phyloP scores from a whole-genome alignment of 1,140 invertebrate species.

The Anastrepha ludens region DNA sequence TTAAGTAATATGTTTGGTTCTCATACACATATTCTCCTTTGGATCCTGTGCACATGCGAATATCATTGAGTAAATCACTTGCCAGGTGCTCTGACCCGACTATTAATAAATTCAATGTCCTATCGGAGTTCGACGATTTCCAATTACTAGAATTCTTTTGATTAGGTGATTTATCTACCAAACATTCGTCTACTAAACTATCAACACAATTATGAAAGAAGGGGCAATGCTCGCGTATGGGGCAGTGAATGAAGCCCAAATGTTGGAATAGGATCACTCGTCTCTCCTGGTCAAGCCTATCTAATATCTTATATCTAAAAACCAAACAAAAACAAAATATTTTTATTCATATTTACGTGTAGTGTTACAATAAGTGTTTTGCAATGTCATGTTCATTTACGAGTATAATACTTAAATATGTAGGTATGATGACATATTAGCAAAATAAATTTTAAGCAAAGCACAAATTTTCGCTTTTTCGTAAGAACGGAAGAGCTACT shows the following conservation, averaged over 20 bases:
- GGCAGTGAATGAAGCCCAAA: slow-evolving; percentile 96
- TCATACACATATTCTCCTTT: slow-evolving; percentile 92
- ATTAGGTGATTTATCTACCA: slow-evolving; percentile 79
- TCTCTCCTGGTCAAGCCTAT: slow-evolving; percentile 94
- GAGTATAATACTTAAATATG: no score
- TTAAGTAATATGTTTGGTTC: slow-evolving; percentile 87
- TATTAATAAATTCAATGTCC: slow-evolving; percentile 84
- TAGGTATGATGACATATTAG: no score
- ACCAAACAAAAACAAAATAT: slow-evolving; percentile 3
- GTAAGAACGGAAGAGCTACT: no score
- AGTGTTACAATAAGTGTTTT: no score
- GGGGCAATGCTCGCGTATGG: slow-evolving; percentile 94
- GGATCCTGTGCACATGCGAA: slow-evolving; percentile 78
- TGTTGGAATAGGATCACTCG: slow-evolving; percentile 96
- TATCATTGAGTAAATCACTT: slow-evolving; percentile 85
- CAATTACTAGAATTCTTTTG: slow-evolving; percentile 76
- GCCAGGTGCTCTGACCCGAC: slow-evolving; percentile 86
- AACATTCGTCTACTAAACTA: slow-evolving; percentile 84
- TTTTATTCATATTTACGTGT: not conserved
- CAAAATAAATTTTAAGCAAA: no score
- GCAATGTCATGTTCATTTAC: no score
- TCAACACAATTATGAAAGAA: slow-evolving; percentile 94
- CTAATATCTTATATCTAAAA: slow-evolving; percentile 91
- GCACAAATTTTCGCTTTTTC: no score
- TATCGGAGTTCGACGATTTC: slow-evolving; percentile 79